Conservation (phyloP, 2,888 invertebrate genomes). For the Scelioninae gen. 1 region DNA sequence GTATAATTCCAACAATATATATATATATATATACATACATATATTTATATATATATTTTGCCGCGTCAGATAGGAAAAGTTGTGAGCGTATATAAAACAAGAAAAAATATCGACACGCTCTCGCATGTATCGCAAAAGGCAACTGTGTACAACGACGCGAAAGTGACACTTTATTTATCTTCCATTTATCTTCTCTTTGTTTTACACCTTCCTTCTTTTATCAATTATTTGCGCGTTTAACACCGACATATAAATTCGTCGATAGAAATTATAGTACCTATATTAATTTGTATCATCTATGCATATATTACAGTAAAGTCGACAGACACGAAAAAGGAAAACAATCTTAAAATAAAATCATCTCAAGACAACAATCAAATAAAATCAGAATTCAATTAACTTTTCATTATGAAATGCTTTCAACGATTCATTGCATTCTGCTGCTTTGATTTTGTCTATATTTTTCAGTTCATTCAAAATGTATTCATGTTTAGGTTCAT, state of each 20-base stretch:
- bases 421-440: background rate
- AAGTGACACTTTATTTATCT: slow-evolving; percentile 53
- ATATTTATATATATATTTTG: slow-evolving; percentile 30
- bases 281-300: slow-evolving; percentile 59
- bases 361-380: slow-evolving; percentile 7
- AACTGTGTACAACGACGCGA: slow-evolving; percentile 75
- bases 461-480: background rate
- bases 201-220: slow-evolving; percentile 38
- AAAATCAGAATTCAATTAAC: slow-evolving; percentile 20
- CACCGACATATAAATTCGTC: slow-evolving; percentile 55
- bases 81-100: slow-evolving; percentile 67
- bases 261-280: slow-evolving; percentile 69
- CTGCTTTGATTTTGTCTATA: slow-evolving; percentile 24
- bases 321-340: slow-evolving; percentile 68
- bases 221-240: slow-evolving; percentile 61
- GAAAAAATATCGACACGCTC: slow-evolving; percentile 68
- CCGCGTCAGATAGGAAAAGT: slow-evolving; percentile 67
- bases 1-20: slow-evolving; percentile 46
- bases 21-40: slow-evolving; percentile 57
- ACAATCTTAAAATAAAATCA: slow-evolving; percentile 16
- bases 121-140: slow-evolving; percentile 72
- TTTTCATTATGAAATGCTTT: slow-evolving; percentile 7
- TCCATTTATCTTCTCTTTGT: slow-evolving; percentile 32
- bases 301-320: slow-evolving; percentile 78
- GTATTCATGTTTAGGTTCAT: background rate